These are phyloP conservation scores for cat (Felis catus) DNA, from an alignment of 2,113 vertebrate genomes.

Conservation along the genomic window DNA sequence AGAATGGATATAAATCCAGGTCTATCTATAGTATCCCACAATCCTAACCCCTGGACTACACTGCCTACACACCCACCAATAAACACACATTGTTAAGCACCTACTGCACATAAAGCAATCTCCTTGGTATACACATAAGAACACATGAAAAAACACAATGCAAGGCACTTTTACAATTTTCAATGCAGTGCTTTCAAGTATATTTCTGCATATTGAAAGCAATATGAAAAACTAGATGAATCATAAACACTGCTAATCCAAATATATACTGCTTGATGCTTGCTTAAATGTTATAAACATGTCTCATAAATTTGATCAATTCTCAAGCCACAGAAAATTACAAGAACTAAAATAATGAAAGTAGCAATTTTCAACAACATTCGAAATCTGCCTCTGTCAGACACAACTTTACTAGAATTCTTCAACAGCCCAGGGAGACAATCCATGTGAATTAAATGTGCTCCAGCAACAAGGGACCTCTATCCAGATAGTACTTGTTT, in stretches of 20 bases:
- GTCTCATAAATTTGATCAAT: slow-evolving; percentile 23
- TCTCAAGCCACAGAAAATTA: slow-evolving; percentile 43
- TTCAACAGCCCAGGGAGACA: not conserved
- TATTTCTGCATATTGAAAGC: not conserved
- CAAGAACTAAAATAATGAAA: not conserved
- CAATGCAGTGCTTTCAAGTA: not conserved
- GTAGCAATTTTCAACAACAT: not conserved
- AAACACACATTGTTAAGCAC: not conserved
- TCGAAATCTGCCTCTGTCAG: slow-evolving; percentile 33
- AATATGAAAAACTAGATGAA: not conserved
- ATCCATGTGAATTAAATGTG: not conserved
- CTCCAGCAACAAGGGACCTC: not conserved
- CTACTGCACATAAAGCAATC: not conserved
- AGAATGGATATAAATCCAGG: not conserved
- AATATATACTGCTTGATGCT: not conserved
- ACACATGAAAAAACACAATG: not conserved
- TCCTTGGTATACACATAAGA: not conserved
- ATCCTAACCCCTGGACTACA: not conserved
- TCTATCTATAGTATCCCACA: not conserved
- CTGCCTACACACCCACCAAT: not conserved
- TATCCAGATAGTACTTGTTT: not conserved
- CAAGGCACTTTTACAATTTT: not conserved
- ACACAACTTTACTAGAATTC: not conserved
- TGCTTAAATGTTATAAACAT: slow-evolving; percentile 11
- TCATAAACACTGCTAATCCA: slow-evolving; percentile 10